Base-by-base conservation (phyloP, 2,888 invertebrate genomes). In the Cinara cedri region DNA sequence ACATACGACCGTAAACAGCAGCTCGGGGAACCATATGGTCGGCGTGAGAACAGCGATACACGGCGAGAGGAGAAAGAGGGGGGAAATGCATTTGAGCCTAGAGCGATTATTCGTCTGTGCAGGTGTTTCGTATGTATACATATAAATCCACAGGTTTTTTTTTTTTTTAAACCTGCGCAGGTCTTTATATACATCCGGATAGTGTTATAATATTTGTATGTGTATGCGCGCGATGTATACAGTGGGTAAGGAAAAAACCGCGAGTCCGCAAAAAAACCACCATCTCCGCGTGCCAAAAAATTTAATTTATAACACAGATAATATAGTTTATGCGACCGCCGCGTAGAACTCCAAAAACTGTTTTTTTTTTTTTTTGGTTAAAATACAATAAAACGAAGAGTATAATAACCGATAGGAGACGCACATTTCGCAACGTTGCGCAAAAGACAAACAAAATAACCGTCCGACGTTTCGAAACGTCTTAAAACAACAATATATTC, bases 241-340 rank as follows among this genome's bases (percentile, higher is more conserved):
- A 34, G 34, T 34, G 6, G 6, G 6, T 4, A 34, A 34, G 6
- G 6, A 34, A 34, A 34, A 44, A 71, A 57, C 44, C 57, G 54
- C 71, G 57, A 44, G 42, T 71, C 57, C 44, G 71, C 71, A 57
- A 44, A 46, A 72, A 60, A 72, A 72, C 60, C 60, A 72, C 71
- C 60, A 26, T 46, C 60, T 72, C 72, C 72, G 72, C 72, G 72
- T 72, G 72, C 72, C 72, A 72, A 72, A 72, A 60, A 60, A 24
- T 46, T 16, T 46, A 46, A 71, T 55, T n/a, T 72, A 60, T 72
- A 16, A 72, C 57, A 72, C 46, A 60, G 46, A 72, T 24, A 46
- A 44, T 60, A 46, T n/a, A 72, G 72, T 60, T 72, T 60, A 21
- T 72, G 72, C n/a, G 71, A 71, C 24, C 34, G 34, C 34, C 34